Conservation (phyloP, 2,888 invertebrate species). For the Oegoconia quadripuncta region DNA sequence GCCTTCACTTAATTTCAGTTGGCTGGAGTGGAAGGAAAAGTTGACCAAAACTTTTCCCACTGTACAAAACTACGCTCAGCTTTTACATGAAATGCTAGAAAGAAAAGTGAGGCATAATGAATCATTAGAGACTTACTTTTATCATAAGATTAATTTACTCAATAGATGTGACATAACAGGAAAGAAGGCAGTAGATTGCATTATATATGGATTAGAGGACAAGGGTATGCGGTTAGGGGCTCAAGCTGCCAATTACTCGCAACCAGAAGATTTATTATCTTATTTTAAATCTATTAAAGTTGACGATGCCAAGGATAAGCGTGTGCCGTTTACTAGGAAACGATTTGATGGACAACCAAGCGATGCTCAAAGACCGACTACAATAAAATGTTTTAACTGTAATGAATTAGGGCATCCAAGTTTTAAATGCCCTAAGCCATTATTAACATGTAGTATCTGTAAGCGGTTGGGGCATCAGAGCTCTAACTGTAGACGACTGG, state of each 20-base stretch:
- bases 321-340: not conserved
- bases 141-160: conserved; percentile 22
- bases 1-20: conserved; percentile 14
- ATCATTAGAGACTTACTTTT: conserved; percentile 20
- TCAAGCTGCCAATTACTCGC: conserved; percentile 6
- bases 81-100: conserved; percentile 8
- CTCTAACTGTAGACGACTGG: conserved; percentile 4
- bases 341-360: not conserved
- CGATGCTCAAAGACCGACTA: not conserved
- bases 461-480: conserved; percentile 7
- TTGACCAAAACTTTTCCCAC: conserved; percentile 19
- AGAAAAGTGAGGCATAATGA: conserved; percentile 8
- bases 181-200: conserved; percentile 23
- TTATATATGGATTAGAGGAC: conserved; percentile 24
- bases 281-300: conserved; percentile 4
- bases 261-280: not conserved
- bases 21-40: conserved; percentile 21
- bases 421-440: conserved; percentile 7
- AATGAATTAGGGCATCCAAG: conserved; percentile 4
- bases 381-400: conserved; percentile 7
- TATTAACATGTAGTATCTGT: conserved; percentile 6
- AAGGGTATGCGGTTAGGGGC: conserved; percentile 14
- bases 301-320: conserved; percentile 1
- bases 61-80: conserved; percentile 16
- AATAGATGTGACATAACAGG: conserved; percentile 21